Base-by-base conservation (phyloP, 2,113 vertebrate species). In the Seriola dumerili region DNA sequence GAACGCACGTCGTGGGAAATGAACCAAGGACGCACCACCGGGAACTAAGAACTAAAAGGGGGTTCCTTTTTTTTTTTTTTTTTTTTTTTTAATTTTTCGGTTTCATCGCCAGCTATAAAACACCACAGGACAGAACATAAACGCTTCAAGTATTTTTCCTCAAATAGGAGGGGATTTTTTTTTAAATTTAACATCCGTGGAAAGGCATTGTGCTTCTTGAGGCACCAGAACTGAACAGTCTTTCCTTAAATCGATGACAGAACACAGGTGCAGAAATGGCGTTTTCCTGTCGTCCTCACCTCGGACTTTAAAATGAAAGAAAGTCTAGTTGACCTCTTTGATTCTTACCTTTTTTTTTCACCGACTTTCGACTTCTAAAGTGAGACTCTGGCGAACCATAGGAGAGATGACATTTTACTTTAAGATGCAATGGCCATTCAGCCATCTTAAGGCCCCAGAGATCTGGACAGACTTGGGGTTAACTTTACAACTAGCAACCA, bases 241-340 rank as follows among this genome's bases (percentile, higher is more conserved):
- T 84, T 79, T 48, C 65, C 65, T 34, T 34, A 74, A 79, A 86
- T 83, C 85, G 80, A 91, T 89, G 85, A 70, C 87, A 84, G 76
- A 70, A 75, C 63, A 93, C 95, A 95, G 95, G 94, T 96, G 95
- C 94, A 93, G 94, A 91, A 89, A 95, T 94, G 91, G 94, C 93
- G 78, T 84, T 86, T 79, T 77, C 62, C 76, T 81, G 61, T 23
- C 50, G n/a, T 54, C 44, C 57, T 85, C 72, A 84, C 72, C 66
- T 63, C 72, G 92, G 89, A 95, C 93, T 95, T 94, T 88, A 77
- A 88, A 72, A 78, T 12, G 25, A 72, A 80, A 74, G 55, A 66
- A 73, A 73, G 69, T 85, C 36, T n/a, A 42, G 34, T 64, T 69
- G 23, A 42, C 54, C n/a, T 55, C 34, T 55, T 77, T 71, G 71